Evolutionary conservation across 2,113 vertebrate genomes (phyloP).

Genomic region (Solenodon paradoxus): DNA sequence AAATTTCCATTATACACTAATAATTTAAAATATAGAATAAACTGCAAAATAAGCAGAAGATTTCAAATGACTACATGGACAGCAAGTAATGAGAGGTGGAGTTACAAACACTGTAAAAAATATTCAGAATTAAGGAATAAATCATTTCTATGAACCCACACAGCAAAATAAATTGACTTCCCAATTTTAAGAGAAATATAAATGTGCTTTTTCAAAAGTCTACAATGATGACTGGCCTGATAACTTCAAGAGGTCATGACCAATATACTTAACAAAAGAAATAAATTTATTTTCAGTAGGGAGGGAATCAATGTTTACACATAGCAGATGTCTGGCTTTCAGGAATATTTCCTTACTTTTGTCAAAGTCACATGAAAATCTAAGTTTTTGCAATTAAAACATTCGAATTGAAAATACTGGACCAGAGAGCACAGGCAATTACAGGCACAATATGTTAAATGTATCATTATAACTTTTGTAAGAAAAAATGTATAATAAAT

Average conservation of each 20-base stretch:
- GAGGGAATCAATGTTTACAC: background rate
- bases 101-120: background rate
- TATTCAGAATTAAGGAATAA: conserved; percentile 10
- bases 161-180: background rate
- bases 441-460: background rate
- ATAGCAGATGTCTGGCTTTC: background rate
- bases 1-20: background rate
- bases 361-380: background rate
- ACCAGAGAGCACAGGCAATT: background rate
- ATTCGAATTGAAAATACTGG: background rate
- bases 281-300: background rate
- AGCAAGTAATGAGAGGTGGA: background rate
- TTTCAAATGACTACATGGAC: background rate
- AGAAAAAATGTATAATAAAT: background rate
- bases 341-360: background rate
- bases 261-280: conserved; percentile 32
- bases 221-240: background rate
- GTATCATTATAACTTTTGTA: background rate
- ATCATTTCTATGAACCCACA: background rate
- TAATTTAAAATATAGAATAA: background rate
- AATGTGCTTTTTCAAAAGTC: background rate
- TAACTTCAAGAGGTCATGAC: background rate
- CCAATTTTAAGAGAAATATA: background rate
- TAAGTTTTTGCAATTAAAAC: background rate
- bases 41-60: background rate